Evolutionary conservation across 2,888 invertebrate species (phyloP).

Genomic region (Ganaspis brasiliensis): DNA sequence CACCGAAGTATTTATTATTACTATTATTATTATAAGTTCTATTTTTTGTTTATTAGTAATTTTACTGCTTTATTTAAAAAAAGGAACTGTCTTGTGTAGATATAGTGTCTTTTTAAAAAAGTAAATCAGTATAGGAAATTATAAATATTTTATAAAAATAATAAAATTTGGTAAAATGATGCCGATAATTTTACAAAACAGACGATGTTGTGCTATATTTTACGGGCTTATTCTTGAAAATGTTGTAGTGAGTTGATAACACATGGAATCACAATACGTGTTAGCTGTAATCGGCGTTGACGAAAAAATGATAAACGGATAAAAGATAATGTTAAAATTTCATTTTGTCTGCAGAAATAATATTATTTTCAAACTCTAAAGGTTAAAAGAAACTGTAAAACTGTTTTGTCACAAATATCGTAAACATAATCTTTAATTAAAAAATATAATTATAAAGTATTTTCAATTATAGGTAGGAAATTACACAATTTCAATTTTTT

Average conservation of each 20-base stretch:
- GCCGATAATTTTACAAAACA: not conserved
- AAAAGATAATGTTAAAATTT: conserved; percentile 14
- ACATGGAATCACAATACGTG: conserved; percentile 22
- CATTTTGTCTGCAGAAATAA: conserved; percentile 2
- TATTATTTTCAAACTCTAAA: not conserved
- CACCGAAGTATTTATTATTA: no score
- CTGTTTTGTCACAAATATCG: not conserved
- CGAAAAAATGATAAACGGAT: conserved; percentile 32
- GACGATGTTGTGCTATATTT: not conserved
- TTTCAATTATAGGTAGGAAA: no score
- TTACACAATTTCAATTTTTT: not conserved
- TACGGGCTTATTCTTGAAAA: not conserved
- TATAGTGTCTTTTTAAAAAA: no score
- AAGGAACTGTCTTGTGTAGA: no score
- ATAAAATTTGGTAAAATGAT: not conserved
- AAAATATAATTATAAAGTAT: no score
- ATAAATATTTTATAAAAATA: not conserved
- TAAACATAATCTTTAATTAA: not conserved
- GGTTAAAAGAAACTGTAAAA: no score
- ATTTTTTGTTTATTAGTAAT: no score
- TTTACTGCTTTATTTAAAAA: no score
- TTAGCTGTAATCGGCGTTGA: conserved; percentile 8
- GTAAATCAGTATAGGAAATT: no score
- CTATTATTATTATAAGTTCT: no score
- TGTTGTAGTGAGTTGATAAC: conserved; percentile 17